Percentiles rank a stretch among this genome's conserved stretches.
These are phyloP conservation scores for Sparus aurata DNA, from an alignment of 2,797 vertebrate species.

Conservation along the genomic window DNA sequence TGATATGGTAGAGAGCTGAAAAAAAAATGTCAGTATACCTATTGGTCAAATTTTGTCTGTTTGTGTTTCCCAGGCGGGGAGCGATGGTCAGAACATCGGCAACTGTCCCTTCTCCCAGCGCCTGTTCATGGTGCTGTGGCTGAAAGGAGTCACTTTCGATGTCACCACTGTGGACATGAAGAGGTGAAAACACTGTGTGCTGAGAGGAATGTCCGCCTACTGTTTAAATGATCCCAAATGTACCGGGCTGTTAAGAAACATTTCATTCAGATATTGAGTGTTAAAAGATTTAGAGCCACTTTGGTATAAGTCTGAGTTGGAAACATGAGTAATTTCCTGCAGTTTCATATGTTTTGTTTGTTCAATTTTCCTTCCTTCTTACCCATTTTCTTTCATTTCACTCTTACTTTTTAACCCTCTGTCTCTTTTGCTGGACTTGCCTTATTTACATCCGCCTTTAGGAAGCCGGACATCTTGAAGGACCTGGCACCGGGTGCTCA, in stretches of 20 bases:
- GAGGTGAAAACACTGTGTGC: conserved; percentile 80
- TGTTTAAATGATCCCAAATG: conserved; percentile 12
- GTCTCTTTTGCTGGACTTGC: not conserved
- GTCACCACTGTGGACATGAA: conserved; percentile 96
- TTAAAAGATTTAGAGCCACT: conserved; percentile 16
- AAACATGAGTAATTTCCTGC: conserved; percentile 33
- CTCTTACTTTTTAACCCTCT: not conserved
- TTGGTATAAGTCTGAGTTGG: not conserved
- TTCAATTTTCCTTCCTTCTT: not conserved
- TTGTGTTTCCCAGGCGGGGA: conserved; percentile 87
- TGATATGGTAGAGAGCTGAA: not conserved
- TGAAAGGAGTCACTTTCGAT: conserved; percentile 94
- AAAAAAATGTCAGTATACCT: not conserved
- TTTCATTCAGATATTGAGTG: conserved; percentile 25
- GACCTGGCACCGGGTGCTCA: conserved; percentile 92
- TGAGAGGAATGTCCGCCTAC: not conserved
- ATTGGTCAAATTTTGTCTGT: not conserved
- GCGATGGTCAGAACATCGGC: conserved; percentile 93
- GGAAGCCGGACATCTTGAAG: conserved; percentile 92
- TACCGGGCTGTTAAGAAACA: not conserved
- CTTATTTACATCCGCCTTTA: conserved; percentile 52
- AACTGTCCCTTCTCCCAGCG: conserved; percentile 97
- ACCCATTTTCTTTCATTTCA: not conserved
- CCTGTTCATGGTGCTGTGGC: conserved; percentile 95
- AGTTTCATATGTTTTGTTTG: conserved; percentile 3